Conservation (phyloP, 2,888 invertebrate species). For the Euspilapteryx auroguttella region DNA sequence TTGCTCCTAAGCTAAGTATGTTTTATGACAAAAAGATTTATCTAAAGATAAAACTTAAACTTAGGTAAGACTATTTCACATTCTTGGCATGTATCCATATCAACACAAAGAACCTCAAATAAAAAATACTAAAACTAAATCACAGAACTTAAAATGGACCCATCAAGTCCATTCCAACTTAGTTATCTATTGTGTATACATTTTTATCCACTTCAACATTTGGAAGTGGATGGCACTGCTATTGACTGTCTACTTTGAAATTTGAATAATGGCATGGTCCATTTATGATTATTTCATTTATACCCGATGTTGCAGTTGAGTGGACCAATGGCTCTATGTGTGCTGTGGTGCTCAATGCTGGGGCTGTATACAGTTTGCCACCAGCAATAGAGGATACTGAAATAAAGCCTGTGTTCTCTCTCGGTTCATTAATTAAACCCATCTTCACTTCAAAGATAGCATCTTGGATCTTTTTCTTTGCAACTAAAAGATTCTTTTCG, state of each 20-base stretch:
- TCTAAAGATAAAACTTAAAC: no score
- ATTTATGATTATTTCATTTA: slow-evolving; percentile 45
- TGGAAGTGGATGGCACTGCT: slow-evolving; percentile 42
- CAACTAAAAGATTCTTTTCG: slow-evolving; percentile 54
- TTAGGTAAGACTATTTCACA: no score
- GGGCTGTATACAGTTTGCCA: slow-evolving; percentile 29
- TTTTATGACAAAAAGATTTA: no score
- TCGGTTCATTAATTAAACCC: slow-evolving; percentile 46
- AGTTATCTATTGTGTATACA: slow-evolving; percentile 9
- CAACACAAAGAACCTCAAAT: no score
- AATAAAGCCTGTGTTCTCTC: slow-evolving; percentile 18
- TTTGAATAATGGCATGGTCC: slow-evolving; percentile 40
- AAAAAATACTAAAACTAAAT: no score
- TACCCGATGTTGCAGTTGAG: slow-evolving; percentile 28
- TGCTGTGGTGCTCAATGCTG: slow-evolving; percentile 24
- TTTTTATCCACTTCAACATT: slow-evolving; percentile 34
- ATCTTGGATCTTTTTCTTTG: slow-evolving; percentile 64
- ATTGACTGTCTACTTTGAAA: slow-evolving; percentile 46
- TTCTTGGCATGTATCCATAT: no score
- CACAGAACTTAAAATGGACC: no score
- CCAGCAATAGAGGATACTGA: slow-evolving; percentile 19
- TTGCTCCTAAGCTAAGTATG: no score
- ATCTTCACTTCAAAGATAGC: slow-evolving; percentile 64
- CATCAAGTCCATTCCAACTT: no score
- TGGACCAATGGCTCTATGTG: slow-evolving; percentile 35